These are phyloP conservation scores for Eupithecia exiguata DNA, from an alignment of 2,888 invertebrate genomes.

Conservation along the genomic window DNA sequence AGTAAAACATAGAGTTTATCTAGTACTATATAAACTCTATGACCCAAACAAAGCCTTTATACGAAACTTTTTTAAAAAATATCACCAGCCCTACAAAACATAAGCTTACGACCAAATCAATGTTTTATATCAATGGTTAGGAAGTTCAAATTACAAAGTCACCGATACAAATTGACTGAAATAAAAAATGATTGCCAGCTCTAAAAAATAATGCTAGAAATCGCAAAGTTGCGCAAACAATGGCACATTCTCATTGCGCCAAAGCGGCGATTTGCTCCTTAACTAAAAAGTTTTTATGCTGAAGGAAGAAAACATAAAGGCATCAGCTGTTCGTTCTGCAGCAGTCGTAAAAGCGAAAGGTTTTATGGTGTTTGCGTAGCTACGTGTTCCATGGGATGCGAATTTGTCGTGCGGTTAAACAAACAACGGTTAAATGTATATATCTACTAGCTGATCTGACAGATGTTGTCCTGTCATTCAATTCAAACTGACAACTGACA, in stretches of 20 bases:
- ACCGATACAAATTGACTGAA: neutral
- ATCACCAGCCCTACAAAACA: neutral
- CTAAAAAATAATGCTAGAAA: conserved; percentile 4
- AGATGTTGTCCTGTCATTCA: too few species aligned
- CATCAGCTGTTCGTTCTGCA: conserved; percentile 23
- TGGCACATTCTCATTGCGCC: neutral
- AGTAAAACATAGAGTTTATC: too few species aligned
- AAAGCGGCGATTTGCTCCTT: conserved; percentile 10
- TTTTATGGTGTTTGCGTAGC: neutral
- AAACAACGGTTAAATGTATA: neutral
- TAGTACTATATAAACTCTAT: too few species aligned
- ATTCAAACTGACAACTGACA: too few species aligned
- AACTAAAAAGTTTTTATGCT: conserved; percentile 25
- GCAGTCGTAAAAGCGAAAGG: conserved; percentile 21
- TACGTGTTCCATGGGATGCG: neutral
- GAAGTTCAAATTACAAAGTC: neutral
- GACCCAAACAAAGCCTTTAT: too few species aligned
- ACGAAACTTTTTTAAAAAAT: too few species aligned
- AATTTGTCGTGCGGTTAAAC: neutral
- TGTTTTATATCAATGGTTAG: neutral
- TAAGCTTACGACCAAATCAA: neutral
- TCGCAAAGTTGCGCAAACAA: conserved; percentile 4
- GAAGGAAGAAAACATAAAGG: conserved; percentile 21
- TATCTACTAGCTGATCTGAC: too few species aligned
- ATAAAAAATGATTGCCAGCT: neutral